Percentiles rank a stretch among this genome's conserved stretches.
Evolutionary conservation across 2,113 vertebrate genomes (phyloP).

Genomic region (Cololabis saira): DNA sequence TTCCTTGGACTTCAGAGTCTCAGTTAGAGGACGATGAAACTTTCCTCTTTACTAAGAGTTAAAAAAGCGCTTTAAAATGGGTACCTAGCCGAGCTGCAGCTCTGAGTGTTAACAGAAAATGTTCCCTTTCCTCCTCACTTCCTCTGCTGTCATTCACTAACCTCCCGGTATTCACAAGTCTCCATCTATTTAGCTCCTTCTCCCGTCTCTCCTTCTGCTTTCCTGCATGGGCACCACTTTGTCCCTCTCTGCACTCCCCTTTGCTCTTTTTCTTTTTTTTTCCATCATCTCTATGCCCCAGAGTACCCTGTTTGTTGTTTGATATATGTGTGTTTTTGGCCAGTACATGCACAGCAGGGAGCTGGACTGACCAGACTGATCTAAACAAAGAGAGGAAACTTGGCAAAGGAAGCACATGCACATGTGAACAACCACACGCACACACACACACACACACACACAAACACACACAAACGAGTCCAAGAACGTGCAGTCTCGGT

Average conservation of each 20-base stretch:
- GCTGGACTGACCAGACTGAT: constrained; percentile 70
- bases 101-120: not conserved
- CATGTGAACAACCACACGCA: constrained; percentile 21
- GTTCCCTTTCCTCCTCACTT: too few species aligned
- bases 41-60: too few species aligned
- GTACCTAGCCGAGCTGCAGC: not conserved
- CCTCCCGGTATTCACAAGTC: too few species aligned
- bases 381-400: constrained; percentile 84
- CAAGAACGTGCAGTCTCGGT: constrained; percentile 1
- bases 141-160: not conserved
- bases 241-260: constrained; percentile 25
- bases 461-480: constrained; percentile 1
- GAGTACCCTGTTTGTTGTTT: constrained; percentile 62
- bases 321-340: constrained; percentile 76
- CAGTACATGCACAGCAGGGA: constrained; percentile 65
- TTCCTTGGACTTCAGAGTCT: too few species aligned
- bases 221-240: constrained; percentile 13
- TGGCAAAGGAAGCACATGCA: constrained; percentile 69
- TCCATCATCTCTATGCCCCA: constrained; percentile 58
- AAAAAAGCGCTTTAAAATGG: not conserved
- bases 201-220: constrained; percentile 4
- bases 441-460: constrained; percentile 35
- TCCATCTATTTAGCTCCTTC: not conserved
- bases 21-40: too few species aligned
- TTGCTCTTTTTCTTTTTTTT: constrained; percentile 35